Percentiles rank a stretch among this genome's conserved stretches.
Evolutionary conservation across 1,140 invertebrate genomes (phyloP).

Genomic region (Trichomalopsis sarcophagae): DNA sequence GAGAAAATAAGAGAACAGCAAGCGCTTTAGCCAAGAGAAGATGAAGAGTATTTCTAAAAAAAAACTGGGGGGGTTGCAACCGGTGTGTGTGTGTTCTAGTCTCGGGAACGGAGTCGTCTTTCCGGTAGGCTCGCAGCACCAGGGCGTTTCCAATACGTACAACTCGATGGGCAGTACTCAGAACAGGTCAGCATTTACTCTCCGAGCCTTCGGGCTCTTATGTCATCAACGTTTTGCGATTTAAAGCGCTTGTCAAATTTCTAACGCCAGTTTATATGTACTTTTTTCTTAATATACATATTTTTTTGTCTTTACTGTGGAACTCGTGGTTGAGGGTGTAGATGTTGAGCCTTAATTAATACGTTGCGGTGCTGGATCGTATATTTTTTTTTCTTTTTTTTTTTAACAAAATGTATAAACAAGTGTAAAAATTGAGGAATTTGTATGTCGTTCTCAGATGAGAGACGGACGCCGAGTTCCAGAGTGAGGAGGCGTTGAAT

Average conservation of each 20-base stretch:
- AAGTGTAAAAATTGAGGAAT: background rate
- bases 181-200: constrained; percentile 83
- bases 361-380: background rate
- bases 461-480: constrained; percentile 47
- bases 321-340: constrained; percentile 54
- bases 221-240: constrained; percentile 27
- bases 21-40: background rate
- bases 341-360: background rate
- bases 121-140: constrained; percentile 85
- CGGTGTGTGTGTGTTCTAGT: constrained; percentile 79
- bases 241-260: constrained; percentile 19
- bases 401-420: background rate
- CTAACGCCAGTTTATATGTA: background rate
- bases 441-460: background rate
- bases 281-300: background rate
- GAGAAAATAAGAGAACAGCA: background rate
- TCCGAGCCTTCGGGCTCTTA: constrained; percentile 57
- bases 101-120: constrained; percentile 91
- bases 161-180: constrained; percentile 92
- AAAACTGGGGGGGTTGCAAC: constrained; percentile 65
- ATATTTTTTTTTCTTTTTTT: background rate
- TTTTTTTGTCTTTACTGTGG: constrained; percentile 60
- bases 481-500: constrained; percentile 51
- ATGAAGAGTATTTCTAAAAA: constrained; percentile 13
- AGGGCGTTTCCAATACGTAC: constrained; percentile 82